These are phyloP conservation scores for Hydriomena furcata DNA, from an alignment of 2,888 invertebrate species.

Conservation along the genomic window DNA sequence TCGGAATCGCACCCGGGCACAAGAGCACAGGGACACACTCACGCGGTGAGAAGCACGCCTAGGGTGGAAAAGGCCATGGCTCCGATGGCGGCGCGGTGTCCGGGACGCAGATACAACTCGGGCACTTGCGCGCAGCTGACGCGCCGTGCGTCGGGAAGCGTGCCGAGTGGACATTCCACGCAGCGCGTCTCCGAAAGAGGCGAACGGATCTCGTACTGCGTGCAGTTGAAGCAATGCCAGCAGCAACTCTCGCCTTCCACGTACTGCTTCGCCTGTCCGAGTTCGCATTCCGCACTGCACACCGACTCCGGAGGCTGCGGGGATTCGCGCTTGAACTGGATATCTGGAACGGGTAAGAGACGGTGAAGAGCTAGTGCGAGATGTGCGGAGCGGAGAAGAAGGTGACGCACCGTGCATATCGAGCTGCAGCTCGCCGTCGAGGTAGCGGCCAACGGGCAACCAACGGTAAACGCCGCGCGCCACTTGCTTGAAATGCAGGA, in stretches of 20 bases:
- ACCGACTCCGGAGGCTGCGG: conserved; percentile 92
- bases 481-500: conserved; percentile 95
- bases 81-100: conserved; percentile 94
- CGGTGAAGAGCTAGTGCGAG: neutral
- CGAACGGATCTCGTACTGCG: conserved; percentile 88
- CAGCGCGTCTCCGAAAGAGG: conserved; percentile 92
- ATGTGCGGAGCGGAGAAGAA: neutral
- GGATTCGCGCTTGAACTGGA: conserved; percentile 92
- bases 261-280: conserved; percentile 95
- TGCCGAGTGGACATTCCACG: conserved; percentile 90
- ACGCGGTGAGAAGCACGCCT: conserved; percentile 91
- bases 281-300: conserved; percentile 94
- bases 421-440: conserved; percentile 90
- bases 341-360: conserved; percentile 77
- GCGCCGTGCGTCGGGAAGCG: conserved; percentile 90
- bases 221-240: conserved; percentile 93
- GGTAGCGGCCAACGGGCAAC: conserved; percentile 93
- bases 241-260: conserved; percentile 97
- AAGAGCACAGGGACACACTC: conserved; percentile 43
- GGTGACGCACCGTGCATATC: conserved; percentile 87
- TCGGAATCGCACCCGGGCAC: too few species aligned
- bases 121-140: conserved; percentile 89
- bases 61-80: conserved; percentile 94
- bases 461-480: conserved; percentile 89
- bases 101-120: conserved; percentile 90